Base-by-base conservation (phyloP, 2,888 invertebrate species). In the Chirona hameri region DNA sequence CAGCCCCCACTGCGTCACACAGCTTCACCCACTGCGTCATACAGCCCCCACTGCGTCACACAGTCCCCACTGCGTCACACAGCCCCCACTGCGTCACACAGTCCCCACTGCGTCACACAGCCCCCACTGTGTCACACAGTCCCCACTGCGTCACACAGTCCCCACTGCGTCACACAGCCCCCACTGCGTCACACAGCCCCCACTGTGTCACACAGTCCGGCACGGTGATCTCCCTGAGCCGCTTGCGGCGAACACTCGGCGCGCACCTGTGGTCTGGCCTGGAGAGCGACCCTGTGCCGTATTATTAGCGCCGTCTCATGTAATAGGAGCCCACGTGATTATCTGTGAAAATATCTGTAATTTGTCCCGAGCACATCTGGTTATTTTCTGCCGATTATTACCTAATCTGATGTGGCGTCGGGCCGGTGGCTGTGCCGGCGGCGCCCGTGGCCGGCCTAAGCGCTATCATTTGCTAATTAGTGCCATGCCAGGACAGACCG, bases 381-480 rank as follows among this genome's bases (percentile, higher is more conserved):
- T 76, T 15, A 76, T 76, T 76, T 76, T 76, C 76, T 31, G 76
- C 18, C 76, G 76, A 76, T 76, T 76, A 76, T 76, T 76, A 21
- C 76, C 76, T 39, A 76, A 76, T 76, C 39, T 76, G 39, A 76
- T 76, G 76, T 10, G 39, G 21, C 39, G 39, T 9, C 27, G 9
- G 48, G 76, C 76, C 76, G 76, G 39, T 31, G 39, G 76, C 76
- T 10, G 76, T 0, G 39, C 39, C 76, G 76, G 21, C 39, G 76
- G 39, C 76, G 48, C 48, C 48, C 9, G 9, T 1, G 65, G n/a
- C 5, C 65, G 3, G 65, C n/a, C 65, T 9, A 21, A 24, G 0
- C 76, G 76, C 76, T 39, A 76, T 76, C 76, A 76, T 76, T 76
- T 76, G 76, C 31, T 76, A 39, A 76, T 76, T 76, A 76, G 3